phyloP scores from a whole-genome alignment of 2,797 vertebrate species.

The Nasua narica region DNA sequence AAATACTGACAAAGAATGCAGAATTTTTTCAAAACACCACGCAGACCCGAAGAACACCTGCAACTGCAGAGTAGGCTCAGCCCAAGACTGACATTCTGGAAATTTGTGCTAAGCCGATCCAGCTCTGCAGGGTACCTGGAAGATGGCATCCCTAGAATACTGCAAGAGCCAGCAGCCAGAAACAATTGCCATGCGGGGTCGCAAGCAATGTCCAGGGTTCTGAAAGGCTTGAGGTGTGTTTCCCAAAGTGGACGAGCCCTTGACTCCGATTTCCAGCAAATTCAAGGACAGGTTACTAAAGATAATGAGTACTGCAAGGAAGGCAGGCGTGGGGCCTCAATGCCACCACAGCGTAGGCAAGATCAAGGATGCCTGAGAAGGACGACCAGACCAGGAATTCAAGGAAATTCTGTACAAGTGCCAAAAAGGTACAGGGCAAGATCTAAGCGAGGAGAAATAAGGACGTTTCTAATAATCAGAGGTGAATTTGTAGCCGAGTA shows the following conservation, averaged over 20 bases:
- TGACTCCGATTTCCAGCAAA: background rate
- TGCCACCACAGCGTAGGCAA: background rate
- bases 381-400: background rate
- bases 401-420: background rate
- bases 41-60: background rate
- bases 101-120: background rate
- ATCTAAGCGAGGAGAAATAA: background rate
- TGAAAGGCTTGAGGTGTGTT: background rate
- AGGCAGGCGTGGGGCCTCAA: background rate
- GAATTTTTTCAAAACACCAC: background rate
- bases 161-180: no score
- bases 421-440: background rate
- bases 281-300: background rate
- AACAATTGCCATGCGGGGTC: accelerated
- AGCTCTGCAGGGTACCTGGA: background rate
- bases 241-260: background rate
- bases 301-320: background rate
- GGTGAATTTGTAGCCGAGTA: background rate
- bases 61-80: background rate
- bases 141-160: background rate
- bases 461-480: background rate
- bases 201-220: background rate
- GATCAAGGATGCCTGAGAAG: background rate
- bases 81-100: background rate
- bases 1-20: background rate